phyloP scores from a whole-genome alignment of 2,113 vertebrate species.

The Psilopogon haemacephalus region DNA sequence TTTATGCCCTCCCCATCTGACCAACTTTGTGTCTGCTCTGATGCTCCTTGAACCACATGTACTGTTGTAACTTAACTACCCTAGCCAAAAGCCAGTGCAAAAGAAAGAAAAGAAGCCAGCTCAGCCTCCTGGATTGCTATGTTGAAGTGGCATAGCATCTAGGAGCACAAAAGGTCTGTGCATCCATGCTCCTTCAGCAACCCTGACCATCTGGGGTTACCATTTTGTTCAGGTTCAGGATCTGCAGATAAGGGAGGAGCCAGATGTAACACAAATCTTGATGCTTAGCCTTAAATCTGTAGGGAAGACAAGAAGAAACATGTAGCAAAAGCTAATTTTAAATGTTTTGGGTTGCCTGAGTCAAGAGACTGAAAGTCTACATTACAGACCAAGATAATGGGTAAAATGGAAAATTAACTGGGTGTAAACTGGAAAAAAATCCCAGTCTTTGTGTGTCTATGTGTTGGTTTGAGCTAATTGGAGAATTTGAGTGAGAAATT shows the following conservation, averaged over 20 bases:
- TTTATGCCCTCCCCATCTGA: background rate
- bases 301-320: background rate
- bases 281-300: background rate
- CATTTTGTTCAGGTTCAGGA: background rate
- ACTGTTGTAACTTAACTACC: background rate
- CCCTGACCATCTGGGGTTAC: background rate
- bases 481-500: too few species aligned
- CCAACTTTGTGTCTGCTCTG: background rate
- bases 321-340: background rate
- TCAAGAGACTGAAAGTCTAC: background rate
- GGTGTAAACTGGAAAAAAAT: background rate
- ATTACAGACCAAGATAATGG: background rate
- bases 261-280: background rate
- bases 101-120: background rate
- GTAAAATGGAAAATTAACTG: background rate
- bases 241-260: background rate
- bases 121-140: background rate
- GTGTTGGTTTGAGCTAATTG: too few species aligned
- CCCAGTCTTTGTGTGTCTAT: too few species aligned
- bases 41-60: background rate
- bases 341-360: background rate
- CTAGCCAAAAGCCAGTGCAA: background rate
- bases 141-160: background rate
- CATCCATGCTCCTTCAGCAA: background rate
- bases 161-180: background rate